A percentile compares a stretch with the other conserved stretches of the same genome.
These are phyloP conservation scores for Drosophila anomalipes DNA, from an alignment of 2,888 invertebrate genomes.

Conservation along the genomic window DNA sequence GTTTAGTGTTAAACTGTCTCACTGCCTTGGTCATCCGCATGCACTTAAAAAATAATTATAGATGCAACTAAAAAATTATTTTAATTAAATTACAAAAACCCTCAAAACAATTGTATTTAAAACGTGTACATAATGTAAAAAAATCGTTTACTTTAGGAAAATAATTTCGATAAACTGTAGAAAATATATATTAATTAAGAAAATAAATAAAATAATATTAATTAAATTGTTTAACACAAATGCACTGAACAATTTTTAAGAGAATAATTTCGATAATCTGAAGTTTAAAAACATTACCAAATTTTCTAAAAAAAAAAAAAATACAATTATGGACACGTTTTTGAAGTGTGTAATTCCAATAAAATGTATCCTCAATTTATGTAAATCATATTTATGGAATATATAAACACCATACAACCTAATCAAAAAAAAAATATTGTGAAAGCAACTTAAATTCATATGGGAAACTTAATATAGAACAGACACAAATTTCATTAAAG, in stretches of 20 bases:
- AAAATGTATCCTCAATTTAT: neutral
- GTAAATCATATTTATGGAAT: neutral
- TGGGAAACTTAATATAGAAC: neutral
- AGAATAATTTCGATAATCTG: neutral
- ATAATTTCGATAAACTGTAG: neutral
- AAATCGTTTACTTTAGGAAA: neutral
- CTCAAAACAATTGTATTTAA: neutral
- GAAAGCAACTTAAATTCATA: neutral
- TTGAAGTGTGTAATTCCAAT: neutral
- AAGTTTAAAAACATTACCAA: fast-evolving
- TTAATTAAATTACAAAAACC: neutral
- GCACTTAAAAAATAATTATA: neutral
- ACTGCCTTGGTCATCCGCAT: constrained; percentile 10
- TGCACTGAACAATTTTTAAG: neutral
- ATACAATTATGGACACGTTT: neutral
- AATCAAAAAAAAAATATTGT: neutral
- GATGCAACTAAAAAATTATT: neutral
- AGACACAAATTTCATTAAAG: neutral
- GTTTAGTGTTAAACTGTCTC: constrained; percentile 43
- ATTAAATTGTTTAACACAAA: neutral
- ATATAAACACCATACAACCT: neutral
- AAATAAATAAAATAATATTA: too few species aligned
- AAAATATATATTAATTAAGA: neutral
- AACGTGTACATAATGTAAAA: neutral
- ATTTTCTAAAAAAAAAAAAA: neutral